Conservation (phyloP, 2,113 vertebrate genomes). For the Mobula hypostoma region DNA sequence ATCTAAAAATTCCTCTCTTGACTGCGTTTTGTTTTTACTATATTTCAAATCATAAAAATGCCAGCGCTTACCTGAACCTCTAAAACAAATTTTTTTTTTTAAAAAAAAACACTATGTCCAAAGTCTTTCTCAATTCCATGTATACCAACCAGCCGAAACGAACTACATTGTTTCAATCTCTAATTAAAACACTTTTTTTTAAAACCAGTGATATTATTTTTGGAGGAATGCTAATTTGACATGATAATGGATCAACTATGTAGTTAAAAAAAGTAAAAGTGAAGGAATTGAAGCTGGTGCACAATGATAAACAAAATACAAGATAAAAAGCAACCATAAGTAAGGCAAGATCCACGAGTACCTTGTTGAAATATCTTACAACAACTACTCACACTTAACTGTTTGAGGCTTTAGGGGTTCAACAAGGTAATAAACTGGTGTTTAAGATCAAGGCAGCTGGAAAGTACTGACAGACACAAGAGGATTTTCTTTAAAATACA, state of each 20-base stretch:
- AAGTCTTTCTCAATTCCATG: background rate
- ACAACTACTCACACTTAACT: background rate
- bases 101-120: background rate
- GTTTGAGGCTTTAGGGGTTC: background rate
- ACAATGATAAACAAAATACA: background rate
- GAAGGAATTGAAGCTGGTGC: background rate
- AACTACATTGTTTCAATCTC: background rate
- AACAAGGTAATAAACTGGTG: background rate
- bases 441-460: background rate
- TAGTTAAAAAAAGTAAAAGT: background rate
- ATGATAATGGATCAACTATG: background rate
- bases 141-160: background rate
- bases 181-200: background rate
- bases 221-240: background rate
- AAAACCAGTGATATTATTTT: background rate
- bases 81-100: background rate
- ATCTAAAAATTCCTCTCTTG: background rate
- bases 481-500: too few relatives aligned
- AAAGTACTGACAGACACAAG: background rate
- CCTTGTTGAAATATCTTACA: background rate
- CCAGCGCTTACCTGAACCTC: background rate
- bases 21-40: background rate
- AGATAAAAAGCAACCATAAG: background rate
- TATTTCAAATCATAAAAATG: background rate
- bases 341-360: background rate